phyloP scores from a whole-genome alignment of 1,140 invertebrate species.

The Tenebrio molitor region DNA sequence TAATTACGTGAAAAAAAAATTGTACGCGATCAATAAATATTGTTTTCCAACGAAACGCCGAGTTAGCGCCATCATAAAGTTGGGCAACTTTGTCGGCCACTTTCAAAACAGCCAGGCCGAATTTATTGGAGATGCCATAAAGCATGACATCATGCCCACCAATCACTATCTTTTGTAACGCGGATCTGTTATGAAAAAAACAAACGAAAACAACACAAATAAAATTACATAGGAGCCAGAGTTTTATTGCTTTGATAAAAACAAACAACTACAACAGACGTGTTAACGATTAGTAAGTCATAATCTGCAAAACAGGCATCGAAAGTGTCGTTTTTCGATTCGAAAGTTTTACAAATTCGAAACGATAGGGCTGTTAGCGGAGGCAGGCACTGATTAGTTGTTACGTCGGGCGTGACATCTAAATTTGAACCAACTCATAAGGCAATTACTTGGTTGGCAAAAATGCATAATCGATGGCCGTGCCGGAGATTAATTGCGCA shows the following conservation, averaged over 20 bases:
- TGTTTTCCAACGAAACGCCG: no score
- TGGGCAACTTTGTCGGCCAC: background rate
- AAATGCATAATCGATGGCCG: conserved; percentile 23
- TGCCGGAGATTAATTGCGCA: conserved; percentile 36
- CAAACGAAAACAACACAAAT: no score
- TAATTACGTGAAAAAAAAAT: no score
- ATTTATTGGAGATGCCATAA: background rate
- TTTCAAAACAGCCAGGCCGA: background rate
- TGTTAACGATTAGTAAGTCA: no score
- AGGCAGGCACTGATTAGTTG: conserved; percentile 29
- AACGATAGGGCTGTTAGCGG: conserved; percentile 1
- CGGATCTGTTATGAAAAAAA: no score
- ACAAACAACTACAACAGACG: no score
- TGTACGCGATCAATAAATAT: no score
- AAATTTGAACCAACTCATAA: conserved; percentile 28
- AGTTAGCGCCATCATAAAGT: background rate
- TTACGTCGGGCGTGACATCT: conserved; percentile 28
- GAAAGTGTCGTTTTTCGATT: conserved; percentile 15
- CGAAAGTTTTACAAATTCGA: background rate
- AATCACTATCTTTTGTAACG: no score
- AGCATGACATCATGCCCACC: background rate
- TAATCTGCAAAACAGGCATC: background rate
- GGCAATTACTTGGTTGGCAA: conserved; percentile 22
- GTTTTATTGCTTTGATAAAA: no score
- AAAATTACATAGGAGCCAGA: no score